These are phyloP conservation scores for Thalassoma bifasciatum DNA, from an alignment of 2,113 vertebrate species.

Conservation along the genomic window DNA sequence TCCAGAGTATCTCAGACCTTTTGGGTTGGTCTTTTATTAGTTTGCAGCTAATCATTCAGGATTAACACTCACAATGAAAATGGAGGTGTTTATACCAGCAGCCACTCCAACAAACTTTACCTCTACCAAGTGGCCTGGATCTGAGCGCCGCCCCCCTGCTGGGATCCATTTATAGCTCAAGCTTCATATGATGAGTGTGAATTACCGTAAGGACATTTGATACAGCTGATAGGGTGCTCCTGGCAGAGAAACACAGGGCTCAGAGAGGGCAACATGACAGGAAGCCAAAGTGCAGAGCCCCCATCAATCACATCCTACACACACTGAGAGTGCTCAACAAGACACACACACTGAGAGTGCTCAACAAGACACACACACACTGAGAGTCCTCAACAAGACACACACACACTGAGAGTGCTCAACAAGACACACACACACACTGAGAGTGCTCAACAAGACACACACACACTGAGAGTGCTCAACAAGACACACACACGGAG, in stretches of 20 bases:
- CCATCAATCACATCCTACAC: background rate
- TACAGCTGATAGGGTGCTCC: conserved; percentile 23
- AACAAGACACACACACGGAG: too few relatives aligned
- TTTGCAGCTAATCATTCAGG: background rate
- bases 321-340: too few relatives aligned
- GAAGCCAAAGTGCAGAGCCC: background rate
- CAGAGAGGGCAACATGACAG: background rate
- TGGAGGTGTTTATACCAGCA: background rate
- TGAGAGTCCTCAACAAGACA: too few relatives aligned
- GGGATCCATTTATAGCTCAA: conserved; percentile 35
- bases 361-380: too few relatives aligned
- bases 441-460: too few relatives aligned
- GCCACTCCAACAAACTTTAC: conserved; percentile 5
- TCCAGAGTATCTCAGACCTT: background rate
- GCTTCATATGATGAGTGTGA: conserved; percentile 15
- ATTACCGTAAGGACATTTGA: conserved; percentile 8
- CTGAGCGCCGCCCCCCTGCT: background rate
- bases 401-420: too few relatives aligned
- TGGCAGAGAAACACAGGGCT: background rate
- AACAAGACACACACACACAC: too few relatives aligned
- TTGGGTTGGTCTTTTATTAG: conserved; percentile 11
- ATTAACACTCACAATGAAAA: background rate
- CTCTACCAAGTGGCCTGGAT: background rate
- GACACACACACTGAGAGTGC: too few relatives aligned
- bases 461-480: too few relatives aligned